These are phyloP conservation scores for Bradysia coprophila DNA, from an alignment of 1,140 invertebrate genomes.

Conservation along the genomic window DNA sequence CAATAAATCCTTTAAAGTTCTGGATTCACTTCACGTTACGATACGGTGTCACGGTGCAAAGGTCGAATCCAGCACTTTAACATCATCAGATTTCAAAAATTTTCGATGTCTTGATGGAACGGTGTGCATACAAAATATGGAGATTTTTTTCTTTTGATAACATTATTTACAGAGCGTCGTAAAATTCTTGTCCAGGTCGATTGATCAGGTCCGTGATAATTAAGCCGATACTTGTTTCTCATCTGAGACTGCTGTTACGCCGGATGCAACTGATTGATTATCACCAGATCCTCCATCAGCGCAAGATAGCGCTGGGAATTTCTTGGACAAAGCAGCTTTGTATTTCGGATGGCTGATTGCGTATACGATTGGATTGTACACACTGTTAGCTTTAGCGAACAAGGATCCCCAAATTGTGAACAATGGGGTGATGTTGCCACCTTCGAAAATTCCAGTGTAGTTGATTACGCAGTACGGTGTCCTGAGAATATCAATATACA, in stretches of 20 bases:
- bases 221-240: conserved; percentile 25
- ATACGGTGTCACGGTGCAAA: too few species aligned
- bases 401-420: conserved; percentile 47
- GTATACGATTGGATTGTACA: conserved; percentile 50
- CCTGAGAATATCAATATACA: too few species aligned
- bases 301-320: conserved; percentile 41
- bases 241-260: conserved; percentile 28
- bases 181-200: too few species aligned
- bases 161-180: too few species aligned
- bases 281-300: conserved; percentile 27
- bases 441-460: conserved; percentile 44
- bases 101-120: too few species aligned
- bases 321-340: conserved; percentile 37
- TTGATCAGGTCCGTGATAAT: too few species aligned
- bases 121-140: too few species aligned
- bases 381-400: conserved; percentile 44
- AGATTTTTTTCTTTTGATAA: too few species aligned
- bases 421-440: conserved; percentile 37
- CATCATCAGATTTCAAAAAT: too few species aligned
- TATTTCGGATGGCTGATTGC: conserved; percentile 49
- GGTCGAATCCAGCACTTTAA: too few species aligned
- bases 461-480: conserved; percentile 55
- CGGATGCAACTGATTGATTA: conserved; percentile 31
- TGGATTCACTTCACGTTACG: too few species aligned
- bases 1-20: too few species aligned